Conservation (phyloP, 2,797 vertebrate species). For the Poeciliopsis presidionis region DNA sequence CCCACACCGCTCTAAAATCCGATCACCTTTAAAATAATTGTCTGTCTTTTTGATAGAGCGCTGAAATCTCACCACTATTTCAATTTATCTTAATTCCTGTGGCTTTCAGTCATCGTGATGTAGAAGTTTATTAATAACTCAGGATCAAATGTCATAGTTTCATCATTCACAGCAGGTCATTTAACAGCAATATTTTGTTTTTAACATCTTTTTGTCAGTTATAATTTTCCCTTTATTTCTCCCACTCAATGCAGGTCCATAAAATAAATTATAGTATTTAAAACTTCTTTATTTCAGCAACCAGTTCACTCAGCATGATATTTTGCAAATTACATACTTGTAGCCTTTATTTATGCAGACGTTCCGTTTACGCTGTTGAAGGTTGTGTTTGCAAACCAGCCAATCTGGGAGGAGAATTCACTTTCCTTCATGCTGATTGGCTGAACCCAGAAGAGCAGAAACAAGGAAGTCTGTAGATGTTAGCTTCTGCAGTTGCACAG, state of each 20-base stretch:
- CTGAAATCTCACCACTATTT: conserved; percentile 8
- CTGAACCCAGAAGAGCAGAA: no score
- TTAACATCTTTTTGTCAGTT: not conserved
- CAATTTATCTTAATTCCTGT: not conserved
- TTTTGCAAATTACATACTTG: not conserved
- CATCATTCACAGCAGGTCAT: not conserved
- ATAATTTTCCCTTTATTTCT: not conserved
- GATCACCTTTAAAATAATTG: conserved; percentile 19
- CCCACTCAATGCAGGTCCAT: not conserved
- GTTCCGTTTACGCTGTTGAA: no score
- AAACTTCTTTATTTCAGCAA: not conserved
- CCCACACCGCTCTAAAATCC: conserved; percentile 10
- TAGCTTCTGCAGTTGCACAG: no score
- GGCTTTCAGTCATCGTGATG: not conserved
- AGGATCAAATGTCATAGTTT: not conserved
- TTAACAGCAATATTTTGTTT: not conserved
- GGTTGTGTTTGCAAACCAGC: no score
- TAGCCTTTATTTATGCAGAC: no score
- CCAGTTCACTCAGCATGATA: not conserved
- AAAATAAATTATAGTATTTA: not conserved
- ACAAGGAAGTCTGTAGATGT: no score
- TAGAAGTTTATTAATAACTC: not conserved
- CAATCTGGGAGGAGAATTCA: no score
- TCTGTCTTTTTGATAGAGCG: conserved; percentile 27
- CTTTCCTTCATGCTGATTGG: no score